Conservation (phyloP, 2,888 invertebrate genomes). For the Zygothrica quintamaculata region DNA sequence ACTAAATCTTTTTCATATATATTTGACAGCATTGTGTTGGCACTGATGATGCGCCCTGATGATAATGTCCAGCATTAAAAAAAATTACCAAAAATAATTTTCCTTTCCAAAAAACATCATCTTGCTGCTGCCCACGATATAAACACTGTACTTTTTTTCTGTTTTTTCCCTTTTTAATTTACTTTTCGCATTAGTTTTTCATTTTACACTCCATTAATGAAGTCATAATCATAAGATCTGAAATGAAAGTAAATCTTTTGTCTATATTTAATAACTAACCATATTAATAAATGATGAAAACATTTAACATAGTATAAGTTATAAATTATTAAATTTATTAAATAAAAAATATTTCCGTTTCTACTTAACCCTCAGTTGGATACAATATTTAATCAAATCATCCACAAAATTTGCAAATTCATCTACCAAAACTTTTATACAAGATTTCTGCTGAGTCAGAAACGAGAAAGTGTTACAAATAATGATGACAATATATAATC, state of each 20-base stretch:
- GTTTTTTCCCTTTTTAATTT: conserved; percentile 34
- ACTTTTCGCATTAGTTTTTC: conserved; percentile 32
- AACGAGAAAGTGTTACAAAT: conserved; percentile 66
- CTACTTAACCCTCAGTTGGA: not conserved
- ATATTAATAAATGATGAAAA: conserved; percentile 15
- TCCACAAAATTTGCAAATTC: conserved; percentile 27
- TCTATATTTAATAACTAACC: conserved; percentile 8
- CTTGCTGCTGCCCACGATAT: conserved; percentile 44
- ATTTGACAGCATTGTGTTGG: no score
- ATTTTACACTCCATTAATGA: conserved; percentile 46
- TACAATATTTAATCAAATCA: conserved; percentile 12
- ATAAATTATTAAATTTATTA: no score
- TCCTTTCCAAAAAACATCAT: conserved; percentile 54
- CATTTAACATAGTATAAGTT: not conserved
- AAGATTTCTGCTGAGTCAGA: conserved; percentile 46
- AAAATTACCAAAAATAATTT: conserved; percentile 59
- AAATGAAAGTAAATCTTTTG: conserved; percentile 45
- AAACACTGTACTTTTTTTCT: conserved; percentile 30
- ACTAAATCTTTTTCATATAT: conserved; percentile 24
- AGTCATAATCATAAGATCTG: conserved; percentile 46
- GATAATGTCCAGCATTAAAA: conserved; percentile 56
- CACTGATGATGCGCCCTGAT: conserved; percentile 62
- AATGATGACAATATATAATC: conserved; percentile 44
- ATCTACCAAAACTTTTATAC: conserved; percentile 21
- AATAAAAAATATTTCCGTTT: conserved; percentile 10